Evolutionary conservation across 2,888 invertebrate genomes (phyloP).

Genomic region (Trichopoda pennipes): DNA sequence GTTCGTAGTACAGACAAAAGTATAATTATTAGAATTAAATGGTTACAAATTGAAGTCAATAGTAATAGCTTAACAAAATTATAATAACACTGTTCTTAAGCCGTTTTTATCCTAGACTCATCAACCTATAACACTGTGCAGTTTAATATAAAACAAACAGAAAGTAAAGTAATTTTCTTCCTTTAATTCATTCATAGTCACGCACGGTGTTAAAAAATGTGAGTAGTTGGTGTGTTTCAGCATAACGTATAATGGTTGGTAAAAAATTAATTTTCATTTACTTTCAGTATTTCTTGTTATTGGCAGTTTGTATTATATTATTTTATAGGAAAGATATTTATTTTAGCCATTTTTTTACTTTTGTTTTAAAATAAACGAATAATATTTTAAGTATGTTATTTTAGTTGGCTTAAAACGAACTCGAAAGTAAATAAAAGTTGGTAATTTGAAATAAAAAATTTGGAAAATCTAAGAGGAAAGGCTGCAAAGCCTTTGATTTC

Average conservation of each 20-base stretch:
- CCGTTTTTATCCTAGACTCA: conserved; percentile 1
- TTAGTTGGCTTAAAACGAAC: neutral
- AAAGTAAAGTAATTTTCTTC: neutral
- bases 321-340: conserved; percentile 31
- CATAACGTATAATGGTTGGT: conserved; percentile 62
- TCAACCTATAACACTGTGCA: neutral
- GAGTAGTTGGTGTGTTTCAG: conserved; percentile 35
- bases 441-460: no score
- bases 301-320: neutral
- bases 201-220: conserved; percentile 48
- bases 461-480: no score
- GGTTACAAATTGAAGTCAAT: no score
- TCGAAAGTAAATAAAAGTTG: conserved; percentile 1
- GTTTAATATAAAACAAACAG: conserved; percentile 9
- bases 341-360: conserved; percentile 32
- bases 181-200: conserved; percentile 68
- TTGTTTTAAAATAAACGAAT: conserved; percentile 56
- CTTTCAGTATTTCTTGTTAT: neutral
- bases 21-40: no score
- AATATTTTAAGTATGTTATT: conserved; percentile 51
- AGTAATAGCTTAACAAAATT: no score
- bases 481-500: no score
- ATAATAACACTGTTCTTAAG: conserved; percentile 21
- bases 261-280: conserved; percentile 19
- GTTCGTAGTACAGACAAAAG: no score